Percentiles rank a stretch among this genome's conserved stretches.
These are phyloP conservation scores for Epistrophe grossulariae DNA, from an alignment of 2,888 invertebrate species.

Conservation along the genomic window DNA sequence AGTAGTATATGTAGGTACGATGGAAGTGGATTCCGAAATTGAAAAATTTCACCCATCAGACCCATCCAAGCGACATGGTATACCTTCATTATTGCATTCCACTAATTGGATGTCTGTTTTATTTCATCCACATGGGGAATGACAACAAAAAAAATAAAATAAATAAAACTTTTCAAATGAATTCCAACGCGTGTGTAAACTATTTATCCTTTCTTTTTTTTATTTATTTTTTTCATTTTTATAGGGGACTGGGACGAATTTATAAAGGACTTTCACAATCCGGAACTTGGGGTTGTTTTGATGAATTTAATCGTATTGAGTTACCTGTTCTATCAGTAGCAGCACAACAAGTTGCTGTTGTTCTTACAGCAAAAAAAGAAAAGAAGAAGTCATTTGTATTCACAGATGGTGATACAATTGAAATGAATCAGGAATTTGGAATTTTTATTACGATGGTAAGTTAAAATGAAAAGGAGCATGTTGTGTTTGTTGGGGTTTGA, in stretches of 20 bases:
- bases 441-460: constrained; percentile 98
- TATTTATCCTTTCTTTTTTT: constrained; percentile 49
- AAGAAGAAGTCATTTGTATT: constrained; percentile 95
- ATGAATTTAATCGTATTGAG: constrained; percentile 98
- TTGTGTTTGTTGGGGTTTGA: background rate
- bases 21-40: constrained; percentile 37
- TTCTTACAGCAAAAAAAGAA: constrained; percentile 96
- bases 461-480: constrained; percentile 2
- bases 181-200: constrained; percentile 59
- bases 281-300: constrained; percentile 99
- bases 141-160: background rate
- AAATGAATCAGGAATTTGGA: constrained; percentile 97
- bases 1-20: background rate
- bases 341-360: constrained; percentile 98
- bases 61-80: constrained; percentile 27
- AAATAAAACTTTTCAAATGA: constrained; percentile 29
- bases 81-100: constrained; percentile 67
- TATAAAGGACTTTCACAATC: constrained; percentile 98
- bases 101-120: constrained; percentile 66
- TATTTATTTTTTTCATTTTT: constrained; percentile 21
- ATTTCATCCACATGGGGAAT: constrained; percentile 11
- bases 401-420: constrained; percentile 96
- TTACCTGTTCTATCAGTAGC: constrained; percentile 97
- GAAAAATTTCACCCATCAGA: constrained; percentile 56
- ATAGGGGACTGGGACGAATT: constrained; percentile 95